Evolutionary conservation across 2,113 vertebrate species (phyloP), one percentile per base, ranked within the genome.

Genomic region (Sturnira hondurensis): DNA sequence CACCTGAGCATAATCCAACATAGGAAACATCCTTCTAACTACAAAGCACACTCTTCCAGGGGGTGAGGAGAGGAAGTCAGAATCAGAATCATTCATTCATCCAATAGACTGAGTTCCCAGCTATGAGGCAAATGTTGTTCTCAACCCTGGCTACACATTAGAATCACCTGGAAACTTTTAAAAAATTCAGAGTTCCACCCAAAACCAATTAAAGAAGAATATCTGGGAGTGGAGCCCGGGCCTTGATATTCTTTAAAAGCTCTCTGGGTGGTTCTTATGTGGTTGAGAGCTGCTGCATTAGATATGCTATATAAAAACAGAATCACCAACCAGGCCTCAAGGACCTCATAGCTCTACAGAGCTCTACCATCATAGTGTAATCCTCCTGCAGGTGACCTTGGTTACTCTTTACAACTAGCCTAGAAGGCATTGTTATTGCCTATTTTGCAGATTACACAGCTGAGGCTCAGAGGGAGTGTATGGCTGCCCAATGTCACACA

Each of bases 141-240:
- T 80, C 19, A 15, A 45, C 80, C 78, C 80, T 33, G 38, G 47
- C 86, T 58, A 61, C 68, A 19, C 10, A 26, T 24, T 28, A 78
- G 54, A 80, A 67, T 84, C 86, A 94, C 95, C 90, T 61, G 92
- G 87, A 87, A 93, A 92, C 84, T 93, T 96, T 89, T 65, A 80
- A 92, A 87, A 92, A 0, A 0, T 0, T 20, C 0, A 0, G 7
- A 4, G 58, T 65, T 90, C 90, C 94, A 71, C 96, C 95, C 90
- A 33, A 92, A 95, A 67, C 92, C 87, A 77, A 84, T 93, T 84
- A 94, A 90, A 65, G 67, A 43, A 68, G 58, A 76, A 7, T 84
- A 81, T 74, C 84, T 68, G 84, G 90, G 90, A 92, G 58, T 63
- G 80, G n/a, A 96, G 94, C n/a, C 94, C 70, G 90, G 87, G 67